Evolutionary conservation across 1,140 invertebrate genomes (phyloP), one percentile per base, ranked within the genome.

Genomic region (Cyclargus thomasi): DNA sequence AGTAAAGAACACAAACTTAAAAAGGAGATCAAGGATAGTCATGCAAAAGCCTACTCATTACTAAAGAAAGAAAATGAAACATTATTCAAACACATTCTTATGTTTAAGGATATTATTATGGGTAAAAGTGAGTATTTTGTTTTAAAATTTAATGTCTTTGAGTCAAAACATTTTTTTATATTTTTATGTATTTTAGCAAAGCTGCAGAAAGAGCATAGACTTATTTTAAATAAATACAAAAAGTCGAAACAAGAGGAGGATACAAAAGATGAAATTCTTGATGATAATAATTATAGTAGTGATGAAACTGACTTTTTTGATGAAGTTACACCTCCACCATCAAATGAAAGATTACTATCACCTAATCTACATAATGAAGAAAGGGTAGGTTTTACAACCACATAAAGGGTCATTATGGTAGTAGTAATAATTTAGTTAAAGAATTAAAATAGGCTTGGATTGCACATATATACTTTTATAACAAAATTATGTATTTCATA

Each of bases 121-220:
- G 75, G 75, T 64, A 83, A 79, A 78, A 85, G 85, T 87, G 77
- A 81, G 85, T 81, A 74, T 59, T 23, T 59, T 35, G n/a, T 16
- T 53, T 5, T 35, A 57, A 63, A 62, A 64, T 64, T 22, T 23
- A 16, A 65, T 65, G 62, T 8, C 3, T 17, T 67, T 67, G 22
- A 67, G 23, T 23, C 6, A 64, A 57, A 36, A 39, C 16, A 59
- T 59, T 1, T 47, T 47, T 47, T 16, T 22, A 22, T 20, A 4
- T 22, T 20, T 62, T 57, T 64, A n/a, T 62, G 67, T 66, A 65
- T 18, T 77, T 86, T 70, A 87, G 85, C 73, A 75, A 85, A 80
- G 67, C 53, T 76, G 29, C 71, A 63, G 14, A 76, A 69, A 36
- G 23, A 35, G 35, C 67, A 76, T 64, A 78, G 77, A 67, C 29